Evolutionary conservation across 2,797 vertebrate species (phyloP).

Genomic region (Rousettus madagascariensis): DNA sequence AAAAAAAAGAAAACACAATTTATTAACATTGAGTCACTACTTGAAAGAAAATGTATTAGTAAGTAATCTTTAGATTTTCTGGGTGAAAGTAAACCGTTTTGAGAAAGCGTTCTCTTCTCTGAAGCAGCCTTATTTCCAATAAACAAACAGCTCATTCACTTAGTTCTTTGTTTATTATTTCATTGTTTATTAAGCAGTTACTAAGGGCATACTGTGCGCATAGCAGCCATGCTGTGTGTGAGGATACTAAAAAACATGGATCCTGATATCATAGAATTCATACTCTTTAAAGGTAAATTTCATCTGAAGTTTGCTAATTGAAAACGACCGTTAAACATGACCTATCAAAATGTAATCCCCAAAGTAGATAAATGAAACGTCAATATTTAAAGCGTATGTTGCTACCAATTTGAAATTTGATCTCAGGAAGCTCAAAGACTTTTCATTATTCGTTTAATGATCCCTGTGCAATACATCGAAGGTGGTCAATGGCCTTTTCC

Average conservation of each 20-base stretch:
- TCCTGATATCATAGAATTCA: neutral
- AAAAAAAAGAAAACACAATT: neutral
- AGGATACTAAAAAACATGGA: neutral
- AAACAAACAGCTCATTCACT: neutral
- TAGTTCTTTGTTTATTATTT: neutral
- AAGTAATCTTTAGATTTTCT: conserved; percentile 6
- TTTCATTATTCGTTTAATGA: neutral
- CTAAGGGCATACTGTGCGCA: neutral
- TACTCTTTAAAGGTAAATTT: conserved; percentile 34
- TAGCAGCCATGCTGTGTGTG: neutral
- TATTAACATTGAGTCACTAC: neutral
- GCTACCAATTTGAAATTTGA: conserved; percentile 13
- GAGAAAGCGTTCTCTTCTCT: neutral
- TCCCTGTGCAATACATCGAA: neutral
- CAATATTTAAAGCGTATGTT: neutral
- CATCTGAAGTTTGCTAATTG: neutral
- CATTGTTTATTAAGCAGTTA: neutral
- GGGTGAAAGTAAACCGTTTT: neutral
- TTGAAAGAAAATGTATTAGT: neutral
- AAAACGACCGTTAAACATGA: neutral
- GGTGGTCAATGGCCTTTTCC: neutral
- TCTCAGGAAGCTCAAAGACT: neutral
- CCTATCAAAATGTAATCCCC: neutral
- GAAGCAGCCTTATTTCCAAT: neutral
- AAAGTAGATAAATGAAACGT: neutral